Evolutionary conservation across 2,113 vertebrate species (phyloP).

Genomic region (Vanacampus margaritifer): DNA sequence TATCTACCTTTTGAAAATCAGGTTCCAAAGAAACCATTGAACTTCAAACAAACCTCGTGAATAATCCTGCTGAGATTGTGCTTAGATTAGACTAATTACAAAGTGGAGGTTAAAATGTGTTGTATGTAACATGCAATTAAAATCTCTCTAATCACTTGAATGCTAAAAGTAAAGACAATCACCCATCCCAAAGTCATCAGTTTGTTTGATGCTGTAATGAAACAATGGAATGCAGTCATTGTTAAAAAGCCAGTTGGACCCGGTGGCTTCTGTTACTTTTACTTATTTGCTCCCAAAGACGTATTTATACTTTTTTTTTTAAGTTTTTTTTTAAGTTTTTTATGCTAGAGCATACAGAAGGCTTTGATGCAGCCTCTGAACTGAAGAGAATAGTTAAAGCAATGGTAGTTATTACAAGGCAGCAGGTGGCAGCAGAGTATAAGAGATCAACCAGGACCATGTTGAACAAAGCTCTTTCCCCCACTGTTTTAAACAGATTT

Average conservation of each 20-base stretch:
- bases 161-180: background rate
- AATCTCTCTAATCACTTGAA: background rate
- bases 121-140: slow-evolving; percentile 4
- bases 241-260: background rate
- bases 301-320: too few species aligned
- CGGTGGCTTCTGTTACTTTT: background rate
- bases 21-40: slow-evolving; percentile 67
- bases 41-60: slow-evolving; percentile 79
- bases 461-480: too few species aligned
- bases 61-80: slow-evolving; percentile 64
- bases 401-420: too few species aligned
- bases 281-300: too few species aligned
- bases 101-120: slow-evolving; percentile 26
- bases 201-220: background rate
- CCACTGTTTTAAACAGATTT: too few species aligned
- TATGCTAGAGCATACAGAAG: too few species aligned
- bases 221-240: background rate
- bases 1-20: slow-evolving; percentile 72
- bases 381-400: too few species aligned
- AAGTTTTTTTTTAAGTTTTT: too few species aligned
- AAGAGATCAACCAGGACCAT: too few species aligned
- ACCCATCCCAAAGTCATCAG: background rate
- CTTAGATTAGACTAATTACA: slow-evolving; percentile 70
- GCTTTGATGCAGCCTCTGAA: too few species aligned
- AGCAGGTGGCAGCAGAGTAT: too few species aligned